Evolutionary conservation across 2,888 invertebrate genomes (phyloP).

Genomic region (Melieria omissa): DNA sequence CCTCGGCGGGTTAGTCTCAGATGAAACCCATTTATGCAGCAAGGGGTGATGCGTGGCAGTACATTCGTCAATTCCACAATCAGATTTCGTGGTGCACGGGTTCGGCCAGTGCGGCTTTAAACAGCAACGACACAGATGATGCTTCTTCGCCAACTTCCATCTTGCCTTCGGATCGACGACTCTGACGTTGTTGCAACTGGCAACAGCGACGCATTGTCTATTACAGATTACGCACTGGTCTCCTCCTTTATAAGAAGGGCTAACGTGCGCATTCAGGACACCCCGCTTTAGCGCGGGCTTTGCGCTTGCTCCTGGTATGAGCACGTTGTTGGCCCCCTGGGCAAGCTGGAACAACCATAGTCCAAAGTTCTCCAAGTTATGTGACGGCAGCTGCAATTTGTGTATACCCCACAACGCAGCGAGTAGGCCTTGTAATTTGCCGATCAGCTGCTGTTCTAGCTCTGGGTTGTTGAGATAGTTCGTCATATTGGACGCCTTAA

Average conservation of each 20-base stretch:
- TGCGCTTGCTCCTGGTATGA: neutral
- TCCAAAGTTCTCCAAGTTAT: slow-evolving; percentile 23
- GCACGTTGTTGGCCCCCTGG: slow-evolving; percentile 17
- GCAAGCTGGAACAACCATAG: slow-evolving; percentile 15
- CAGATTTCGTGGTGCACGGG: no score
- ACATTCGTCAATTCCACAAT: slow-evolving; percentile 32
- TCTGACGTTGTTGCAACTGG: no score
- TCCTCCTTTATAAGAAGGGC: no score
- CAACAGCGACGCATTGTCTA: no score
- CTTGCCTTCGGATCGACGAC: no score
- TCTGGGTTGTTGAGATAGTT: slow-evolving; percentile 40
- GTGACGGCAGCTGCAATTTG: slow-evolving; percentile 1
- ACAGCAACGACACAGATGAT: no score
- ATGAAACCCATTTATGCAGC: slow-evolving; percentile 28
- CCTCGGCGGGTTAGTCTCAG: neutral
- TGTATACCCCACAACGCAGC: slow-evolving; percentile 23
- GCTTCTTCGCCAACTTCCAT: no score
- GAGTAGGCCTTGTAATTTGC: slow-evolving; percentile 26
- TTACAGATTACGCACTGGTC: no score
- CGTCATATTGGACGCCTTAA: slow-evolving; percentile 26
- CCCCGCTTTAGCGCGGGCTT: no score
- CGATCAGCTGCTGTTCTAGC: slow-evolving; percentile 30
- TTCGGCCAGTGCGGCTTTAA: no score
- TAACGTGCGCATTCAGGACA: no score
- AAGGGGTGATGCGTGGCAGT: slow-evolving; percentile 19